Percentiles rank a stretch among this genome's conserved stretches.
These are phyloP conservation scores for Galerucella calmariensis DNA, from an alignment of 2,888 invertebrate species.

Conservation along the genomic window DNA sequence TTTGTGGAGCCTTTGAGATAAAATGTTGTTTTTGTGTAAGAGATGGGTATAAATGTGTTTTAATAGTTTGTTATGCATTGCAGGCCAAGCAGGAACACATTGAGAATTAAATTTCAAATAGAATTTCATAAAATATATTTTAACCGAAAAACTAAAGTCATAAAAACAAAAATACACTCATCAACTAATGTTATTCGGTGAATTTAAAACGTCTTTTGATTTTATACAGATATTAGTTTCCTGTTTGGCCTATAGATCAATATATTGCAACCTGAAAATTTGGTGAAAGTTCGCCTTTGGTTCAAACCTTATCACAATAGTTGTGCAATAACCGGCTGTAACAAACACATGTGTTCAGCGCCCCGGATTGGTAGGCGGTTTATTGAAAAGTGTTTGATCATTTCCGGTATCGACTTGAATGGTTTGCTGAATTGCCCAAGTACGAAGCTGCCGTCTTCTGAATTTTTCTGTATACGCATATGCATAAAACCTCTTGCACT, in stretches of 20 bases:
- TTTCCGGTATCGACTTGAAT: slow-evolving; percentile 92
- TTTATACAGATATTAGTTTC: background rate
- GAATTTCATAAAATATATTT: background rate
- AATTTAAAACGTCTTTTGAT: background rate
- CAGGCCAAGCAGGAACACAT: background rate
- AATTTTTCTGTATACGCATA: slow-evolving; percentile 89
- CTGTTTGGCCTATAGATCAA: slow-evolving; percentile 3
- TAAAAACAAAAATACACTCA: too few relatives aligned
- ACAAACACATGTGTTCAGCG: slow-evolving; percentile 95
- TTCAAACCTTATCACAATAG: slow-evolving; percentile 69
- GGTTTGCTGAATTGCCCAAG: slow-evolving; percentile 94
- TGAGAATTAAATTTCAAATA: background rate
- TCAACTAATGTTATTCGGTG: background rate
- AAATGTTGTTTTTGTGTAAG: slow-evolving; percentile 37
- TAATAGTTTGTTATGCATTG: slow-evolving; percentile 35
- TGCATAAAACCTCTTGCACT: slow-evolving; percentile 97
- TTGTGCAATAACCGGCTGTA: slow-evolving; percentile 91
- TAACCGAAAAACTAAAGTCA: background rate
- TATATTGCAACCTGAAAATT: slow-evolving; percentile 39
- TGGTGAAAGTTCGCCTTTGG: slow-evolving; percentile 26
- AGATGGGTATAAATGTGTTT: slow-evolving; percentile 35
- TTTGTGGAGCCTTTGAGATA: background rate
- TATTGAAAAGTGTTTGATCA: slow-evolving; percentile 93
- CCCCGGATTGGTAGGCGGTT: slow-evolving; percentile 94
- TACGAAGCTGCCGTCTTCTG: slow-evolving; percentile 82